phyloP scores from a whole-genome alignment of 2,797 vertebrate genomes.

The Melanotaenia pygmaea region DNA sequence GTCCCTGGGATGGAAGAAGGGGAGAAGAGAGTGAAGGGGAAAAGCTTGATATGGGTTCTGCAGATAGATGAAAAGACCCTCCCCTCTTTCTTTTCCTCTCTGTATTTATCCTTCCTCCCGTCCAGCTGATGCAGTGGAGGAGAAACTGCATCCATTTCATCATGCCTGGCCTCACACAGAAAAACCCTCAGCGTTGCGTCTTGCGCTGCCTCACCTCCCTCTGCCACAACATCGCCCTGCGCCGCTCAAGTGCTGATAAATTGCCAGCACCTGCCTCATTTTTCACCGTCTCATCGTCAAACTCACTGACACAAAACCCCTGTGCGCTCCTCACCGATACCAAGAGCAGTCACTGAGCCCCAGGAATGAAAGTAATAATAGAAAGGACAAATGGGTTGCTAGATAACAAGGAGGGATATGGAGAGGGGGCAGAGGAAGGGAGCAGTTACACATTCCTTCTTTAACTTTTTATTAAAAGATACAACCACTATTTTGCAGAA shows the following conservation, averaged over 20 bases:
- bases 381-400: conserved; percentile 37
- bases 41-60: conserved; percentile 41
- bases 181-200: conserved; percentile 37
- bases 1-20: conserved; percentile 13
- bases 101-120: conserved; percentile 32
- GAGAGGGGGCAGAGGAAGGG: conserved; percentile 17
- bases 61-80: conserved; percentile 40
- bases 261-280: conserved; percentile 72
- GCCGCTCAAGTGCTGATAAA: conserved; percentile 70
- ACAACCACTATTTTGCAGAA: not conserved
- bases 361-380: conserved; percentile 45
- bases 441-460: conserved; percentile 12
- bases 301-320: conserved; percentile 61
- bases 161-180: conserved; percentile 57
- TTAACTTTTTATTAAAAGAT: conserved; percentile 16
- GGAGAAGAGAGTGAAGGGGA: conserved; percentile 21
- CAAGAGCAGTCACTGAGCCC: conserved; percentile 68
- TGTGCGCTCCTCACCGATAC: conserved; percentile 60
- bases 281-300: conserved; percentile 67
- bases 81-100: conserved; percentile 18
- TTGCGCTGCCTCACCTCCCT: conserved; percentile 42
- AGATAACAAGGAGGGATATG: conserved; percentile 9
- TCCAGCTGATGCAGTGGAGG: conserved; percentile 55
- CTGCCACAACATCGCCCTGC: conserved; percentile 32
- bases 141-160: conserved; percentile 66